phyloP scores from a whole-genome alignment of 2,113 vertebrate genomes.

The Erpornis zantholeuca region DNA sequence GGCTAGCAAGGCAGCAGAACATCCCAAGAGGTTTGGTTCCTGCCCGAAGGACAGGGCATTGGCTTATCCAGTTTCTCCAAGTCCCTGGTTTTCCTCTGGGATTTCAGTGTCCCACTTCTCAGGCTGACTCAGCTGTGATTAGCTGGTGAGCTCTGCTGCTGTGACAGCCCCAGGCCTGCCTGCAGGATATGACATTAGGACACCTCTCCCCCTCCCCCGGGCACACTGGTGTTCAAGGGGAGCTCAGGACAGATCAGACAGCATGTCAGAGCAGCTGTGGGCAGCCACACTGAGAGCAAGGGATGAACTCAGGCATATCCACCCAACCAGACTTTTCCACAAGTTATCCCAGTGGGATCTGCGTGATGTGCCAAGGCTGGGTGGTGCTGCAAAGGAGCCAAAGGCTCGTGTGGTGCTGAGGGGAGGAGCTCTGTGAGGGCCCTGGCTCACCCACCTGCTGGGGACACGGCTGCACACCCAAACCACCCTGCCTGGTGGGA shows the following conservation, averaged over 20 bases:
- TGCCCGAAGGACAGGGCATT: fast-evolving
- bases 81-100: background rate
- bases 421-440: background rate
- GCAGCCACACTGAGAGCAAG: background rate
- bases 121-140: background rate
- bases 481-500: background rate
- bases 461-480: background rate
- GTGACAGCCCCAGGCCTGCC: background rate
- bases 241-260: background rate
- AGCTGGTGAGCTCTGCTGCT: background rate
- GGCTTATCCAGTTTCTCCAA: background rate
- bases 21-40: background rate
- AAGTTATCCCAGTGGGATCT: background rate
- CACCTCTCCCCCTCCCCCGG: background rate
- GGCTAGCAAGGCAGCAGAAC: background rate
- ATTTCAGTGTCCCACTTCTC: background rate
- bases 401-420: background rate
- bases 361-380: fast-evolving
- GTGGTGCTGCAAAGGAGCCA: background rate
- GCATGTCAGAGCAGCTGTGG: background rate
- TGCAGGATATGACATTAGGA: background rate
- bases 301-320: background rate
- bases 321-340: background rate
- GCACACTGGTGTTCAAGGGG: fast-evolving
- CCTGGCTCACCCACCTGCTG: background rate